Percentiles rank a stretch among this genome's conserved stretches.
These are phyloP conservation scores for Orthosia gothica DNA, from an alignment of 2,888 invertebrate genomes.

Conservation along the genomic window DNA sequence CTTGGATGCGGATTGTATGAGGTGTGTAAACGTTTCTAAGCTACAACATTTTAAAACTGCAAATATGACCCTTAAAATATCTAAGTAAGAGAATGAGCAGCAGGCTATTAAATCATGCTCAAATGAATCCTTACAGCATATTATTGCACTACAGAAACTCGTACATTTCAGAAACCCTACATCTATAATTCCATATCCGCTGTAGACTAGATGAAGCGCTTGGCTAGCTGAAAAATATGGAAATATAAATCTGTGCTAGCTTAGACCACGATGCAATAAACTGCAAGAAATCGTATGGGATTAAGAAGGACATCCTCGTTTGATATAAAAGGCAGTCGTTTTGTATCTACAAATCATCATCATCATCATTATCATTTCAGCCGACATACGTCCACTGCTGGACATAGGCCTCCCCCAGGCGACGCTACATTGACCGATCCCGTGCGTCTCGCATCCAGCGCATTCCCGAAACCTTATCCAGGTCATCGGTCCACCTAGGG, in stretches of 20 bases:
- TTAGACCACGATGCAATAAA: not conserved
- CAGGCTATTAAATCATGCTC: not conserved
- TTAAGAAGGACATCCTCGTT: not conserved
- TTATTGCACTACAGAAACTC: not conserved
- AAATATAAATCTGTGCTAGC: constrained; percentile 36
- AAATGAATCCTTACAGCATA: not conserved
- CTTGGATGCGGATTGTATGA: no score
- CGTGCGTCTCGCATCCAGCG: no score
- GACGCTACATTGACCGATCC: no score
- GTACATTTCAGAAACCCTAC: not conserved
- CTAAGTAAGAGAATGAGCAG: not conserved
- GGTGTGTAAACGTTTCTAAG: no score
- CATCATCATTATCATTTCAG: no score
- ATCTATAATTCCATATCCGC: not conserved
- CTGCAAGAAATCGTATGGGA: constrained; percentile 21
- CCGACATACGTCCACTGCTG: no score
- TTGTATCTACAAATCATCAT: not conserved
- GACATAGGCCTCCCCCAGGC: no score
- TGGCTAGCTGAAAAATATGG: constrained; percentile 29
- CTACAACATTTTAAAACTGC: no score
- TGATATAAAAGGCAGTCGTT: not conserved
- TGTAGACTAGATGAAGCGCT: not conserved
- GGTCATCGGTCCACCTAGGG: no score
- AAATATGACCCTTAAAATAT: no score
- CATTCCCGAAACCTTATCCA: no score